phyloP scores from a whole-genome alignment of 1,140 invertebrate genomes.

The Papilio helenus region DNA sequence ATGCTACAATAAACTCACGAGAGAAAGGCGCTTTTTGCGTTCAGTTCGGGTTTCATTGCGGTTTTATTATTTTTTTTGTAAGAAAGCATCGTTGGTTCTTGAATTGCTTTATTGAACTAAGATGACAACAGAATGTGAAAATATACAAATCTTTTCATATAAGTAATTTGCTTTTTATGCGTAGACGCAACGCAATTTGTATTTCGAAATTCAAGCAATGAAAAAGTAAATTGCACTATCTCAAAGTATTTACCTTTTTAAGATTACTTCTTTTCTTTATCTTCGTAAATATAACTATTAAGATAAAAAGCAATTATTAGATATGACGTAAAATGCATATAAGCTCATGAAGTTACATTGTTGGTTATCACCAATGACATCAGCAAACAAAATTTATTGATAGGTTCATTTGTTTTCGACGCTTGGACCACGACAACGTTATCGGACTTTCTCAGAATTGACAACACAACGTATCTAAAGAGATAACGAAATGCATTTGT shows the following conservation, averaged over 20 bases:
- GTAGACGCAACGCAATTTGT: background rate
- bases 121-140: background rate
- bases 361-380: conserved; percentile 28
- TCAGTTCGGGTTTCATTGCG: conserved; percentile 15
- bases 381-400: conserved; percentile 34
- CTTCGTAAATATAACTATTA: background rate
- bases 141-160: background rate
- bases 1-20: conserved; percentile 23
- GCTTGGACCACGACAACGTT: background rate
- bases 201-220: background rate
- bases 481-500: conserved; percentile 28
- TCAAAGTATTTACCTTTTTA: background rate
- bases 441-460: conserved; percentile 31
- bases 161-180: background rate
- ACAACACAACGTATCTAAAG: conserved; percentile 10
- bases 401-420: conserved; percentile 32
- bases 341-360: background rate
- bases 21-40: conserved; percentile 13
- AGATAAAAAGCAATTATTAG: background rate
- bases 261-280: background rate
- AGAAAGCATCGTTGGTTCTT: background rate
- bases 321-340: conserved; percentile 5
- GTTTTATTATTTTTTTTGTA: conserved; percentile 13
- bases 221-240: background rate
- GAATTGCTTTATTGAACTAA: background rate